Percentiles rank a stretch among this genome's conserved stretches.
Conservation (phyloP, 2,113 vertebrate genomes). For the Lamprotornis superbus region DNA sequence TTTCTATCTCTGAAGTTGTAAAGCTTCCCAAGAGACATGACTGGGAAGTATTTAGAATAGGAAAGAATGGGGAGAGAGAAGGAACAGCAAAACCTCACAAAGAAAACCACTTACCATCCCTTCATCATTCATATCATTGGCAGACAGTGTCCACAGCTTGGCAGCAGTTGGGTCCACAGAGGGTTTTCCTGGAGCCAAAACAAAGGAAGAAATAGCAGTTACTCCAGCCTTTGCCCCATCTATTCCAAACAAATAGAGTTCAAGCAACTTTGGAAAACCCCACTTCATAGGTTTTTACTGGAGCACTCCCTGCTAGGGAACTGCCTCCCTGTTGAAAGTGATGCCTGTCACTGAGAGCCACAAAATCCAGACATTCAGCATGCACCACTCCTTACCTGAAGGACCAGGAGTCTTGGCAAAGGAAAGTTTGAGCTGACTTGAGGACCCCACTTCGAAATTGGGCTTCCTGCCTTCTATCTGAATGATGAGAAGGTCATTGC, state of each 20-base stretch:
- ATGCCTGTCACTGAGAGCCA: neutral
- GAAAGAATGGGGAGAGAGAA: neutral
- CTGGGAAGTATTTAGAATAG: neutral
- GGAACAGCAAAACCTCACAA: neutral
- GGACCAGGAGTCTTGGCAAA: constrained; percentile 75
- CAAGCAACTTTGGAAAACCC: neutral
- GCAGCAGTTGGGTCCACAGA: constrained; percentile 82
- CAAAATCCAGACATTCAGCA: neutral
- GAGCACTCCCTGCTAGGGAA: neutral
- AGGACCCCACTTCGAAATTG: constrained; percentile 91
- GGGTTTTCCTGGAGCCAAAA: constrained; percentile 77
- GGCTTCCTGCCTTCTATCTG: constrained; percentile 87
- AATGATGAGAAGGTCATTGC: constrained; percentile 68
- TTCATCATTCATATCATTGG: constrained; percentile 89
- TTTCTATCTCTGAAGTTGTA: neutral
- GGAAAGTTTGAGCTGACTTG: constrained; percentile 85
- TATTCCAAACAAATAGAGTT: neutral
- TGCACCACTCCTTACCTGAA: constrained; percentile 12
- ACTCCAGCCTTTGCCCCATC: neutral
- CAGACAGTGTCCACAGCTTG: constrained; percentile 91
- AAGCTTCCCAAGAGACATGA: neutral
- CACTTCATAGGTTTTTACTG: neutral
- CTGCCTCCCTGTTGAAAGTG: neutral
- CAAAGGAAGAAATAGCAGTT: neutral
- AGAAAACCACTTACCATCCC: constrained; percentile 77